Conservation (phyloP, 2,797 vertebrate genomes). For the Poecilia wingei region DNA sequence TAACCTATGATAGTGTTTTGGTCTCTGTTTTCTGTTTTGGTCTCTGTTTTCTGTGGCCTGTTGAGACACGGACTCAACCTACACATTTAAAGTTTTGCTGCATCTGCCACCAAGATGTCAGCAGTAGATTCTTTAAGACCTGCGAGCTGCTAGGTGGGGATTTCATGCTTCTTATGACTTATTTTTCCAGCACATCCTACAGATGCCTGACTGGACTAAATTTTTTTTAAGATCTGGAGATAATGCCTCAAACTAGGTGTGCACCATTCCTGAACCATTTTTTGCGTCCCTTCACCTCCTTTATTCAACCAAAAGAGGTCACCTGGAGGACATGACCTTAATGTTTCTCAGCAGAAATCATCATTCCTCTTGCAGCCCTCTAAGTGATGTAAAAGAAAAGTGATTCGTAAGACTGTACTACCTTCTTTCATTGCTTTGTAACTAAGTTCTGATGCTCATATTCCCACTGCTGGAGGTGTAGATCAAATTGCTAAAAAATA, state of each 20-base stretch:
- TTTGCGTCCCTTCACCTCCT: neutral
- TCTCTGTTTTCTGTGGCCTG: neutral
- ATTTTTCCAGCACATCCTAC: neutral
- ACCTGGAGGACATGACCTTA: neutral
- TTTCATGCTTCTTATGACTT: neutral
- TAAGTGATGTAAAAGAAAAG: neutral
- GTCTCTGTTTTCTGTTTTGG: neutral
- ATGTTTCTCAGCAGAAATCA: neutral
- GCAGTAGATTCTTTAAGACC: neutral
- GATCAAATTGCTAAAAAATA: neutral
- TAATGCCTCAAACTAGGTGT: neutral
- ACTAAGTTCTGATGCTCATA: neutral
- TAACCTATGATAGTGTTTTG: neutral
- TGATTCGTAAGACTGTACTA: neutral
- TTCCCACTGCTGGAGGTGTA: neutral
- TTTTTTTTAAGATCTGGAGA: neutral
- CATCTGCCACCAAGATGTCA: neutral
- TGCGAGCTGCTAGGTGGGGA: neutral
- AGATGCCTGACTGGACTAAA: neutral
- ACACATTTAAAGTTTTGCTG: neutral
- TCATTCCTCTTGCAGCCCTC: neutral
- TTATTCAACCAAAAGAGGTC: neutral
- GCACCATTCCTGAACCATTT: neutral
- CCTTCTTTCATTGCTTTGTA: neutral
- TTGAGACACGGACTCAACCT: neutral